Base-by-base conservation (phyloP, 1,140 invertebrate species). In the Sitophilus oryzae region DNA sequence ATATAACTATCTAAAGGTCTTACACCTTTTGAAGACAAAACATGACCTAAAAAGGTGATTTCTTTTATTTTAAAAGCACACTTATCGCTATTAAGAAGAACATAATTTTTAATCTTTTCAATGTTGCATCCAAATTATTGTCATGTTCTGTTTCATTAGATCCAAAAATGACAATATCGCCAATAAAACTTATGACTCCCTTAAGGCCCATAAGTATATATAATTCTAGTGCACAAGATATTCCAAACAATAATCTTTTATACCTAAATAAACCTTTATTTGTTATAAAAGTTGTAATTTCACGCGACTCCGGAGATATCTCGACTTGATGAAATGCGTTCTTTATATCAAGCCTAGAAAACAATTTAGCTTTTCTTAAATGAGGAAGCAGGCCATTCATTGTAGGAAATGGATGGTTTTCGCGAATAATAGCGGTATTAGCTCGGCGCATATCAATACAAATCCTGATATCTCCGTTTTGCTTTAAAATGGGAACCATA, bases 371-470 rank as follows among this genome's bases (percentile, higher is more conserved):
- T 18, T 61, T 55, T 48, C 49, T 56, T 2, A 67, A 35, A 44
- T 58, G 49, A 40, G 55, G 38, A 34, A 67, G 35, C 8, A 68
- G 34, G 11, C 51, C 19, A 14, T 66, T 51, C 41, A 68, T 60
- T 10, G 60, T 65, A 3, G 65, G 65, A 6, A 67, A 40, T 54
- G 66, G 20, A 40, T 47, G 18, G 36, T 66, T 63, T 58, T 68
- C 63, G n/a, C 63, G 15, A 14, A 50, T 36, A 3, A 67, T 67
- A 11, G 67, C 64, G 36, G 41, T 30, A 54, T 71, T 72, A 1
- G 67, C 71, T 22, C 53, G 15, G 16, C 72, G 47, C 67, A 74
- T 71, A 46, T 74, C 69, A 2, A 73, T 40, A 53, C 70, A 72
- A 34, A 74, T 48, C 5, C 70, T 47, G 2, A 71, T 42, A 34